Base-by-base conservation (phyloP, 2,113 vertebrate species). In the Melanostigma gelatinosum region DNA sequence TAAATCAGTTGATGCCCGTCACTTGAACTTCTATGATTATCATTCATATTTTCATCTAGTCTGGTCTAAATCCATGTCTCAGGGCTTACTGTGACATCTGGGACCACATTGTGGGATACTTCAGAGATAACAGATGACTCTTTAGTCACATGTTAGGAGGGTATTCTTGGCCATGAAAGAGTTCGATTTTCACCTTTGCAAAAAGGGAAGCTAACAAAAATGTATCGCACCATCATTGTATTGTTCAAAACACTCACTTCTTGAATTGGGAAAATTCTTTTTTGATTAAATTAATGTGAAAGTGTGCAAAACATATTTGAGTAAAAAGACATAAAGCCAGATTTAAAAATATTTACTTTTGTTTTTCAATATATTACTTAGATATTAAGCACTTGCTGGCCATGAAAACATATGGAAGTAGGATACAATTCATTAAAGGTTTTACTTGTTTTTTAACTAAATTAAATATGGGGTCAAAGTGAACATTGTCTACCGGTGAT, bases 1-100 rank as follows among this genome's bases (percentile, higher is more conserved):
- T 15, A 60, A 61, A 71, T 75, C 36, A 64, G 29, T 4, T 5
- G 61, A 67, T n/a, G 72, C 38, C 20, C 52, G 65, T 80, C 58
- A 36, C 65, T 27, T 71, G 61, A 82, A 85, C 68, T 46, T 75
- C 77, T 77, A 58, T 85, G 52, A 82, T 87, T 79, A 79, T 88
- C 72, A 82, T 81, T 89, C 65, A 83, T 79, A 66, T 81, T 87
- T 86, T 82, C 46, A 64, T 67, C 70, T 75, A 82, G 82, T 87
- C 80, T 90, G 68, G 20, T 69, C 65, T 85, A 82, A 90, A 91
- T 88, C 80, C 85, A 64, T 62, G 57, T 69, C 69, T 83, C 54
- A 40, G 44, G 62, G 74, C 67, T 82, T 73, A 81, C 66, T 46
- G n/a, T 74, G 82, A 83, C 16, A 24, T 86, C 72, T 67, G 67